A percentile compares a stretch with the other conserved stretches of the same genome.
These are phyloP conservation scores for Eilema sororculum DNA, from an alignment of 2,888 invertebrate species.

Conservation along the genomic window DNA sequence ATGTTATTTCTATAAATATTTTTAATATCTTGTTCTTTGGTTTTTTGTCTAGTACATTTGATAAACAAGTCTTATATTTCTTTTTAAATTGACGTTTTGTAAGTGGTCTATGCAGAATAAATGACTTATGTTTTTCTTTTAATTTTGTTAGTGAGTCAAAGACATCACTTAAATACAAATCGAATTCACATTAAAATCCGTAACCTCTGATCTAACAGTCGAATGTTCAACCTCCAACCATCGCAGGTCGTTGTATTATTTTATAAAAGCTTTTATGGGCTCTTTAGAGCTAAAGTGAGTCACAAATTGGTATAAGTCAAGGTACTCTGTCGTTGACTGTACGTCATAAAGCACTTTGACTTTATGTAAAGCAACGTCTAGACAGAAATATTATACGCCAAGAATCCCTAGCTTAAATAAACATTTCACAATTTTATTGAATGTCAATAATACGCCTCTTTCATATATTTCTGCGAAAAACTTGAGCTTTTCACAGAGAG, in stretches of 20 bases:
- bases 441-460: background rate
- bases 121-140: no score
- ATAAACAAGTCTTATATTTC: no score
- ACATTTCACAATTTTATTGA: slow-evolving; percentile 2
- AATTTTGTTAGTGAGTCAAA: no score
- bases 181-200: no score
- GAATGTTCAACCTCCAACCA: background rate
- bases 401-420: background rate
- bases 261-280: background rate
- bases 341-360: background rate
- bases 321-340: background rate
- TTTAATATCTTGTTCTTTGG: no score
- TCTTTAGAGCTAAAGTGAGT: background rate
- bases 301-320: background rate
- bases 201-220: background rate
- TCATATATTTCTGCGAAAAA: background rate
- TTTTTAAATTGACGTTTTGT: no score
- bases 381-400: background rate
- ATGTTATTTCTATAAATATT: no score
- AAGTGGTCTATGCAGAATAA: no score
- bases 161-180: no score
- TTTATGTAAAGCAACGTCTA: background rate
- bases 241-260: background rate
- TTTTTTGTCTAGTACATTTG: no score
- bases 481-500: no score